Conservation (phyloP, 2,888 invertebrate species). For the Rhyacophila evoluta region DNA sequence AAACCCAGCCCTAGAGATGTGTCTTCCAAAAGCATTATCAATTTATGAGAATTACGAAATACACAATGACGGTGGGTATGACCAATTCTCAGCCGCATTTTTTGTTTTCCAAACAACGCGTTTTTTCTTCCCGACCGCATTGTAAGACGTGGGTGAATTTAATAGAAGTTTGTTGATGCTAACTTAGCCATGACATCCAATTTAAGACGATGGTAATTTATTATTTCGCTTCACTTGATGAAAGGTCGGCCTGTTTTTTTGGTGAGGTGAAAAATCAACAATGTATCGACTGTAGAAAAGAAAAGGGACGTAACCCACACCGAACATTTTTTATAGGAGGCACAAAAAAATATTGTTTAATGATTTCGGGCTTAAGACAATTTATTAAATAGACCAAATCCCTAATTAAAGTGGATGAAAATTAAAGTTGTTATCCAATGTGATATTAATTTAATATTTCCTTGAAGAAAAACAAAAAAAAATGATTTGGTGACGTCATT, state of each 20-base stretch:
- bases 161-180: conserved; percentile 5
- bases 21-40: conserved; percentile 10
- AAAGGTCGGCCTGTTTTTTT: not conserved
- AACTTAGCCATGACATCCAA: conserved; percentile 4
- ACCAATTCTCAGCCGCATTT: not conserved
- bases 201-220: not conserved
- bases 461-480: too few species aligned
- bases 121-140: not conserved
- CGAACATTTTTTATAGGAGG: too few species aligned
- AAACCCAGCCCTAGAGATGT: not conserved
- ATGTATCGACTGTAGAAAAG: too few species aligned
- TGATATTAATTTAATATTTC: too few species aligned
- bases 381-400: too few species aligned
- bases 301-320: too few species aligned
- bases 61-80: not conserved
- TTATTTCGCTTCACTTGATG: not conserved
- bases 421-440: too few species aligned
- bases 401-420: too few species aligned
- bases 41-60: not conserved
- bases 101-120: not conserved
- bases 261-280: conserved; percentile 5
- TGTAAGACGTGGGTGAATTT: not conserved
- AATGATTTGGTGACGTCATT: too few species aligned
- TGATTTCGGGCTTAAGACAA: too few species aligned
- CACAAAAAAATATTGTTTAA: too few species aligned